Conservation (phyloP, 2,797 vertebrate genomes). For the Xiphorhynchus erythropygius region DNA sequence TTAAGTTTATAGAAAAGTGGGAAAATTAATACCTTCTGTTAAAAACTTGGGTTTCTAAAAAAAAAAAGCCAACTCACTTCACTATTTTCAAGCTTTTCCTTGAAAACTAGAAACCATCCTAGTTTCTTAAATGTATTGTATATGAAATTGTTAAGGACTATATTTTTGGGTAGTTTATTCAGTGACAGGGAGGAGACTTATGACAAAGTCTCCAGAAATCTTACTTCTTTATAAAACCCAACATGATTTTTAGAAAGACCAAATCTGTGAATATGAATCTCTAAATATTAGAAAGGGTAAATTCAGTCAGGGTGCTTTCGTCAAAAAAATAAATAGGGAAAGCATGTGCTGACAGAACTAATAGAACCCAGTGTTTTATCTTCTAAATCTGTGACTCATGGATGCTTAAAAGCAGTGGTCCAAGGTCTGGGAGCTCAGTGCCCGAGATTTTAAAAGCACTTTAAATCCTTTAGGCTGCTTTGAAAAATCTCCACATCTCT, state of each 20-base stretch:
- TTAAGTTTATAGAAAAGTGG: not conserved
- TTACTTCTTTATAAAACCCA: not conserved
- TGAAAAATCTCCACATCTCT: constrained; percentile 37
- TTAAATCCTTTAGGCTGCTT: constrained; percentile 54
- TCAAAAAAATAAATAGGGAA: not conserved
- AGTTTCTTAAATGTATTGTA: not conserved
- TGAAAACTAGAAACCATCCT: not conserved
- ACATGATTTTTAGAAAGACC: not conserved
- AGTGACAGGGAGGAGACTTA: not conserved
- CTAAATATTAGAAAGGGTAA: not conserved
- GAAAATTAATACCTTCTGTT: not conserved
- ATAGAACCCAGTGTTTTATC: constrained; percentile 1
- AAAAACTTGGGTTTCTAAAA: not conserved
- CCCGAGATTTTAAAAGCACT: constrained; percentile 27
- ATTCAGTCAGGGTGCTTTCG: not conserved
- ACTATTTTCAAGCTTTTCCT: not conserved
- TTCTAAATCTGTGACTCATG: constrained; percentile 4
- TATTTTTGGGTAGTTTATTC: not conserved
- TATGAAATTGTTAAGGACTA: not conserved
- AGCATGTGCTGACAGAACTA: not conserved
- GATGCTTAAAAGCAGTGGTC: constrained; percentile 44
- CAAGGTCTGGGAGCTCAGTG: constrained; percentile 9
- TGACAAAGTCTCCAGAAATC: not conserved
- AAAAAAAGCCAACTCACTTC: not conserved
- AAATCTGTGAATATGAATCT: not conserved